Evolutionary conservation across 2,797 vertebrate species (phyloP), one percentile per base, ranked within the genome.

Genomic region (Sebastes ruberrimus): DNA sequence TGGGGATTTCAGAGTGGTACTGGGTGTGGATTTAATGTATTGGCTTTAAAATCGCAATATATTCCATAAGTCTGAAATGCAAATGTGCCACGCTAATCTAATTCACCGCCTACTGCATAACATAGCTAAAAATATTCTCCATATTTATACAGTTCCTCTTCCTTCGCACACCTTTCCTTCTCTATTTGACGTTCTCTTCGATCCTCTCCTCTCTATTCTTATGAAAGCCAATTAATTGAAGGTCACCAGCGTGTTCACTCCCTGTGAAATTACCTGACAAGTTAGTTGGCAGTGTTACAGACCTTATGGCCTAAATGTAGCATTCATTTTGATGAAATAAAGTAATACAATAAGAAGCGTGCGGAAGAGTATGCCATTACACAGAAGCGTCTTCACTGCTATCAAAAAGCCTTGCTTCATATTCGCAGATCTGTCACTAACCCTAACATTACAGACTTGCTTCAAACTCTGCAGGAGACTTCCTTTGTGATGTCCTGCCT

Each of bases 161-260:
- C 4, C 10, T 66, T 22, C 16, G 14, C 18, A 55, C 10, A 60
- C 22, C 5, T 65, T 52, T 23, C 3, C n/a, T 52, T 23, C 4
- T 76, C 11, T 33, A 18, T 55, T 78, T 63, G 22, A 52, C 6
- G 3, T 55, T 32, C 18, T 64, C 3, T 82, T 71, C 71, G 7
- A 81, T 71, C 22, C 35, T 28, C 28, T 76, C 38, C 1, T 74
- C 22, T 63, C 27, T 68, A 11, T 71, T 79, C 49, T 27, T 30
- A 73, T 60, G 14, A 79, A 77, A 69, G 71, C 38, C 67, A 87
- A 75, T 89, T 80, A 90, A 56, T 6, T 71, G 59, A 87, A 84
- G 88, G 88, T 86, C 81, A 88, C 63, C 11, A 35, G 67, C 25
- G 74, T 2, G n/a, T 74, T 68, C 7, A 59, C 25, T 65, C 23